These are phyloP conservation scores for Atta cephalotes DNA, from an alignment of 1,140 invertebrate genomes.

Conservation along the genomic window DNA sequence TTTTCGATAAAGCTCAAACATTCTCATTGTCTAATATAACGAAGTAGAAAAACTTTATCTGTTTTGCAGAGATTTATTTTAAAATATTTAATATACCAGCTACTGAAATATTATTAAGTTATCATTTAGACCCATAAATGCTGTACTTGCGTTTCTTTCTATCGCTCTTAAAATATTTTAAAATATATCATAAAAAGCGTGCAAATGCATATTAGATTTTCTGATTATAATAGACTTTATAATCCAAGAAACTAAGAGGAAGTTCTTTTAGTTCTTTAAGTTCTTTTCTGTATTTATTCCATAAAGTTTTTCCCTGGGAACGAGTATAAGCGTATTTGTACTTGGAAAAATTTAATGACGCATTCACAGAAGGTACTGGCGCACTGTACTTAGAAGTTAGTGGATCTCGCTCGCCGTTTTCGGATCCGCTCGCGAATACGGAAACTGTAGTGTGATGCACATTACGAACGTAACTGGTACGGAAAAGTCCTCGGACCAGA, in stretches of 20 bases:
- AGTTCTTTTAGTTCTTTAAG: background rate
- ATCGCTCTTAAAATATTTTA: background rate
- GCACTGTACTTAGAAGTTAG: background rate
- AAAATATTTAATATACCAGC: background rate
- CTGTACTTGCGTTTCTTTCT: background rate
- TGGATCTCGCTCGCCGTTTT: background rate
- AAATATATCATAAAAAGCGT: background rate
- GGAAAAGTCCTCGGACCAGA: constrained; percentile 61
- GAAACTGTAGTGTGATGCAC: constrained; percentile 19
- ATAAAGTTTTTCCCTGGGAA: background rate
- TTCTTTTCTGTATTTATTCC: constrained; percentile 1
- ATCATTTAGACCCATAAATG: background rate
- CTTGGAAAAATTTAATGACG: constrained; percentile 40
- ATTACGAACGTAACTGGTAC: constrained; percentile 61
- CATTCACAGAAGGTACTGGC: background rate
- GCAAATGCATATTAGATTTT: background rate
- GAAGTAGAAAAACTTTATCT: background rate
- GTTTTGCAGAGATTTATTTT: background rate
- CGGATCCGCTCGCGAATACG: background rate
- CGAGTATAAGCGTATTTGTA: constrained; percentile 12
- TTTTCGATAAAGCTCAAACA: background rate
- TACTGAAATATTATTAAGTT: background rate
- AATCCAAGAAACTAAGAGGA: constrained; percentile 9
- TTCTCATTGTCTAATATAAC: constrained; percentile 14
- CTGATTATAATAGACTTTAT: background rate